Percentiles rank a stretch among this genome's conserved stretches.
phyloP scores from a whole-genome alignment of 2,888 invertebrate genomes.

The Ichneumon xanthorius region DNA sequence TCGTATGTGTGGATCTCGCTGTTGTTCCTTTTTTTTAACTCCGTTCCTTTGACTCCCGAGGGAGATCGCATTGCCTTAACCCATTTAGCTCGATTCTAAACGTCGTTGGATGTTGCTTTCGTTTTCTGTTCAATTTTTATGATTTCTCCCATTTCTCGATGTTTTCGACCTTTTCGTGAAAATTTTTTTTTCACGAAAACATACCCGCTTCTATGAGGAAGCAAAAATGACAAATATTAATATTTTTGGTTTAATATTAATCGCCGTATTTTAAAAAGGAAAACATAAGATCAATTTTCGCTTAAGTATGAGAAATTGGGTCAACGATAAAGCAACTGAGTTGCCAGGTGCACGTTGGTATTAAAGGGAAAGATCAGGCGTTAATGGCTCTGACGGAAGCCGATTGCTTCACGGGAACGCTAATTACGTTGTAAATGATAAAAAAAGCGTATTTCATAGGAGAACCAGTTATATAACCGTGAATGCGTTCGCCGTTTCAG shows the following conservation, averaged over 20 bases:
- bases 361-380: slow-evolving; percentile 45
- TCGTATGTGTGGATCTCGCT: slow-evolving; percentile 45
- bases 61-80: slow-evolving; percentile 32
- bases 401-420: slow-evolving; percentile 70
- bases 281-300: background rate
- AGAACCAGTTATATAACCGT: slow-evolving; percentile 47
- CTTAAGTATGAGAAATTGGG: slow-evolving; percentile 56
- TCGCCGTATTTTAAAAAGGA: background rate
- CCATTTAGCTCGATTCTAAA: slow-evolving; percentile 45
- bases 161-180: too few relatives aligned
- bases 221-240: background rate
- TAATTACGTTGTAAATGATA: slow-evolving; percentile 77
- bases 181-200: too few relatives aligned
- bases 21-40: slow-evolving; percentile 50
- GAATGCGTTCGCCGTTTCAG: slow-evolving; percentile 31
- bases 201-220: too few relatives aligned
- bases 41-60: slow-evolving; percentile 58
- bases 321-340: slow-evolving; percentile 52
- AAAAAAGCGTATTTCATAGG: slow-evolving; percentile 69
- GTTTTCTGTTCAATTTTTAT: slow-evolving; percentile 42
- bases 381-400: slow-evolving; percentile 69
- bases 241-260: background rate
- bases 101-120: slow-evolving; percentile 37
- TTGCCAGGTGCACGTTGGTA: slow-evolving; percentile 8
- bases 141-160: too few relatives aligned